These are phyloP conservation scores for Pangasius djambal DNA, from an alignment of 2,797 vertebrate species.

Conservation along the genomic window DNA sequence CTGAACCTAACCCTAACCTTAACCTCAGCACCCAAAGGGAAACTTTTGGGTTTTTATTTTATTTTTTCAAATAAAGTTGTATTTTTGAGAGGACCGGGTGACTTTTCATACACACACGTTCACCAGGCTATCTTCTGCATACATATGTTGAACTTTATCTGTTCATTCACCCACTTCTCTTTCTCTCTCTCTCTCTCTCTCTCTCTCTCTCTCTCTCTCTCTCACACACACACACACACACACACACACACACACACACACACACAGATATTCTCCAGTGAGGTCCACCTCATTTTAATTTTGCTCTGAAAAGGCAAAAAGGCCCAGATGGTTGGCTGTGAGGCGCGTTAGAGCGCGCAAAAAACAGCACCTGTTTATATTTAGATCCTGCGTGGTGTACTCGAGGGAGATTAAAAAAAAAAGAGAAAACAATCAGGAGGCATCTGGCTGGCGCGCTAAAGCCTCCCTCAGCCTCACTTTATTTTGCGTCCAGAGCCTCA, in stretches of 20 bases:
- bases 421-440: conserved; percentile 61
- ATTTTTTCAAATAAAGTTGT: too few species aligned
- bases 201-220: neutral
- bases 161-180: neutral
- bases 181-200: neutral
- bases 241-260: neutral
- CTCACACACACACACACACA: neutral
- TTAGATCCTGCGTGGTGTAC: conserved; percentile 76
- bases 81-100: too few species aligned
- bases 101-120: conserved; percentile 15
- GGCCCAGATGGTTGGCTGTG: conserved; percentile 76
- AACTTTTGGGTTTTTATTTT: too few species aligned
- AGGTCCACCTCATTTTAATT: conserved; percentile 48
- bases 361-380: conserved; percentile 78
- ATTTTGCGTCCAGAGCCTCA: conserved; percentile 57
- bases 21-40: too few species aligned
- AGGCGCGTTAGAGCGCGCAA: conserved; percentile 33
- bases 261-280: neutral
- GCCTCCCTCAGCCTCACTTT: conserved; percentile 58
- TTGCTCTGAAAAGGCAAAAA: conserved; percentile 61
- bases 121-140: conserved; percentile 9
- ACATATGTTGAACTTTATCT: neutral
- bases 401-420: conserved; percentile 76
- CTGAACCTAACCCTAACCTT: too few species aligned
- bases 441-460: conserved; percentile 71